A percentile compares a stretch with the other conserved stretches of the same genome.
phyloP scores from a whole-genome alignment of 2,888 invertebrate species.

The Drosophila anceps region DNA sequence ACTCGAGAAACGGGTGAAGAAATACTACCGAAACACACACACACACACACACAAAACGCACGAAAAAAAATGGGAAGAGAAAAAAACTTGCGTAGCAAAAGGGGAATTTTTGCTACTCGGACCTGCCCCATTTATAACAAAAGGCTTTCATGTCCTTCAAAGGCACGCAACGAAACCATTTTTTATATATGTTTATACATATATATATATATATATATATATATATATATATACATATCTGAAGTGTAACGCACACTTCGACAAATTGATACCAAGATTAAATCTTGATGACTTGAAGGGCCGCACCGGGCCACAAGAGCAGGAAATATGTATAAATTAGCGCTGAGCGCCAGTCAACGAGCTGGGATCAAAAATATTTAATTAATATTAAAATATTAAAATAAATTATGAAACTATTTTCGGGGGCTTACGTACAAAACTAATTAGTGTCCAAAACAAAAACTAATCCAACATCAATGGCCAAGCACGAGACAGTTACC shows the following conservation, averaged over 20 bases:
- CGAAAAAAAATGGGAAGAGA: neutral
- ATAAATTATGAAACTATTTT: slow-evolving; percentile 54
- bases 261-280: slow-evolving; percentile 83
- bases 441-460: slow-evolving; percentile 52
- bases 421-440: slow-evolving; percentile 40
- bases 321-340: slow-evolving; percentile 1
- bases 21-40: slow-evolving; percentile 45
- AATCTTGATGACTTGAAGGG: slow-evolving; percentile 60
- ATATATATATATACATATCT: too few species aligned
- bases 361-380: slow-evolving; percentile 1
- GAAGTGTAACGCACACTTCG: slow-evolving; percentile 72
- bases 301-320: slow-evolving; percentile 16
- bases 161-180: slow-evolving; percentile 63
- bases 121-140: slow-evolving; percentile 59
- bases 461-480: slow-evolving; percentile 35
- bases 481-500: slow-evolving; percentile 41
- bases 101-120: slow-evolving; percentile 29
- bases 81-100: neutral
- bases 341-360: neutral
- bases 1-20: slow-evolving; percentile 59
- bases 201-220: slow-evolving; percentile 20
- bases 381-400: slow-evolving; percentile 46
- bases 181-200: slow-evolving; percentile 50
- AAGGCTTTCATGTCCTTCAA: slow-evolving; percentile 63
- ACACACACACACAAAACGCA: slow-evolving; percentile 69